Evolutionary conservation across 2,888 invertebrate species (phyloP).

Genomic region (Aleiodes leptofemur): DNA sequence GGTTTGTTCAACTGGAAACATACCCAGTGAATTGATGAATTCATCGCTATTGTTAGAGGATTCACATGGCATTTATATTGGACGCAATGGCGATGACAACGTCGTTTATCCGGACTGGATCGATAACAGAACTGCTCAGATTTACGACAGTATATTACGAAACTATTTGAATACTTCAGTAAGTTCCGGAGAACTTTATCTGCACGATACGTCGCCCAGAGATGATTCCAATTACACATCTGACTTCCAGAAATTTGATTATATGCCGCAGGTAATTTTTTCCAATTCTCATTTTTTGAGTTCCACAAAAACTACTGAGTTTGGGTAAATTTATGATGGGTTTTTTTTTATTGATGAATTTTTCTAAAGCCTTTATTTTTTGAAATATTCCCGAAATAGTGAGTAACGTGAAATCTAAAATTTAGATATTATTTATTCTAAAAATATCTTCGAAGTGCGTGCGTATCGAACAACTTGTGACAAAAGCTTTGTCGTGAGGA

Average conservation of each 20-base stretch:
- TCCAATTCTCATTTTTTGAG: background rate
- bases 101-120: slow-evolving; percentile 62
- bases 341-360: background rate
- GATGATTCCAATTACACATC: slow-evolving; percentile 47
- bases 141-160: slow-evolving; percentile 41
- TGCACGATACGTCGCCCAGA: slow-evolving; percentile 60
- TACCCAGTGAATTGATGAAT: slow-evolving; percentile 23
- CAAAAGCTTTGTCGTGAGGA: background rate
- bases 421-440: background rate
- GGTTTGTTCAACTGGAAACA: slow-evolving; percentile 18
- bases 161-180: slow-evolving; percentile 51
- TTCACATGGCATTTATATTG: slow-evolving; percentile 48
- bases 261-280: slow-evolving; percentile 56
- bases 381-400: no score
- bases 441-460: background rate
- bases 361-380: no score
- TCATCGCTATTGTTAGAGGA: slow-evolving; percentile 41
- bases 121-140: slow-evolving; percentile 34
- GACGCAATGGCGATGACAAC: slow-evolving; percentile 44
- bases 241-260: slow-evolving; percentile 53
- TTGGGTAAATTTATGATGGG: background rate
- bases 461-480: background rate
- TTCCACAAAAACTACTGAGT: no score
- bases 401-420: background rate
- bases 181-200: slow-evolving; percentile 43